Percentiles rank a stretch among this genome's conserved stretches.
Evolutionary conservation across 2,797 vertebrate species (phyloP).

Genomic region (Manis crassicaudata): DNA sequence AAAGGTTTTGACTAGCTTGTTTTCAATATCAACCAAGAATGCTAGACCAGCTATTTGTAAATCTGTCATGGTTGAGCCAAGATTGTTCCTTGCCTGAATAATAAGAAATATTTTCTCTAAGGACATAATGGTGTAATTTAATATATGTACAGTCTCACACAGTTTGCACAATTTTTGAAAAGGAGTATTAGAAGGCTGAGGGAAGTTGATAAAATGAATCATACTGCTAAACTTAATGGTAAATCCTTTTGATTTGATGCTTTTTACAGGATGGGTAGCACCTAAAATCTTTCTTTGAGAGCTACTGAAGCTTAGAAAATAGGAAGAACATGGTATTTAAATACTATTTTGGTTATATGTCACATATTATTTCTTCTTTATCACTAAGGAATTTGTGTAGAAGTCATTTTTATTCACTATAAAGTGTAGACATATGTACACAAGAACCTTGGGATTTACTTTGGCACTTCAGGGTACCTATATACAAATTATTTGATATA

Average conservation of each 20-base stretch:
- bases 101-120: constrained; percentile 58
- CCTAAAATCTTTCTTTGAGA: constrained; percentile 57
- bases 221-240: constrained; percentile 62
- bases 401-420: constrained; percentile 28
- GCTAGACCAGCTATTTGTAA: constrained; percentile 40
- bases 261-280: constrained; percentile 32
- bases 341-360: constrained; percentile 11
- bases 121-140: constrained; percentile 37
- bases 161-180: constrained; percentile 1
- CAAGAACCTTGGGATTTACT: constrained; percentile 20
- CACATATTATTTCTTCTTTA: constrained; percentile 46
- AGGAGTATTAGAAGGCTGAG: constrained; percentile 22
- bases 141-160: background rate
- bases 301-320: constrained; percentile 54
- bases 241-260: constrained; percentile 55
- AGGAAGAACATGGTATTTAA: constrained; percentile 55
- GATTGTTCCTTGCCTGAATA: constrained; percentile 38
- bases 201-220: constrained; percentile 58
- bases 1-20: constrained; percentile 32
- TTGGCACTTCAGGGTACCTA: background rate
- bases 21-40: constrained; percentile 38
- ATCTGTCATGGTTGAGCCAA: constrained; percentile 24
- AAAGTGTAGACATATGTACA: background rate
- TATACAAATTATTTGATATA: background rate
- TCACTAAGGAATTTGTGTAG: constrained; percentile 28